Evolutionary conservation across 2,888 invertebrate species (phyloP).

Genomic region (Ochropleura leucogaster): DNA sequence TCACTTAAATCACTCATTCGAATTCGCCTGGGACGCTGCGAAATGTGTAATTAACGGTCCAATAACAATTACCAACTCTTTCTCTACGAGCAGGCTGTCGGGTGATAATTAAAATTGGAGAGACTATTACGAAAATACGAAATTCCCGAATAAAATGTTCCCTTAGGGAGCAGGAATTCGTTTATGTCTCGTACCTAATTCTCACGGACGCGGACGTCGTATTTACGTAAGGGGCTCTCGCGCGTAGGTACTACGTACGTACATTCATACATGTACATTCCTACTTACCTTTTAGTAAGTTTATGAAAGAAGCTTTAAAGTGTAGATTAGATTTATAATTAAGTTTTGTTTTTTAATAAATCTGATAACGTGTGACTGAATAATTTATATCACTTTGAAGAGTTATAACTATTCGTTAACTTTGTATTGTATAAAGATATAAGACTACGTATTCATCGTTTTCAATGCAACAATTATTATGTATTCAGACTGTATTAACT

Average conservation of each 20-base stretch:
- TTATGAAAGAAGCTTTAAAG: constrained; percentile 87
- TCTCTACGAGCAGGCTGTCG: constrained; percentile 35
- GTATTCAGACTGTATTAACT: constrained; percentile 54
- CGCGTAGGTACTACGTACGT: constrained; percentile 38
- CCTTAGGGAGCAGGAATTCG: constrained; percentile 34
- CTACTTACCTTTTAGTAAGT: constrained; percentile 78
- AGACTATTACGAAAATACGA: constrained; percentile 51
- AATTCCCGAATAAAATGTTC: constrained; percentile 26
- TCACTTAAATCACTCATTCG: constrained; percentile 19
- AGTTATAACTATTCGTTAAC: constrained; percentile 64
- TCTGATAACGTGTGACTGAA: constrained; percentile 77
- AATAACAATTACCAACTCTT: constrained; percentile 47
- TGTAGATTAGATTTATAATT: constrained; percentile 75
- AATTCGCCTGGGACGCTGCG: constrained; percentile 2
- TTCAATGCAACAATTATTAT: constrained; percentile 58
- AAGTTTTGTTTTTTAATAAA: constrained; percentile 69
- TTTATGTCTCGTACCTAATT: constrained; percentile 22
- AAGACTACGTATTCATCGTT: constrained; percentile 31
- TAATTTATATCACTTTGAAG: constrained; percentile 69
- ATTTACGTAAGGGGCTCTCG: constrained; percentile 45
- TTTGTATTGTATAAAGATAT: constrained; percentile 56
- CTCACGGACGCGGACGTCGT: constrained; percentile 15
- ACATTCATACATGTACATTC: constrained; percentile 67
- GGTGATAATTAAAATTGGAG: constrained; percentile 48
- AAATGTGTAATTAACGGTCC: constrained; percentile 24